Conservation (phyloP, 2,888 invertebrate genomes). For the Cancer borealis region DNA sequence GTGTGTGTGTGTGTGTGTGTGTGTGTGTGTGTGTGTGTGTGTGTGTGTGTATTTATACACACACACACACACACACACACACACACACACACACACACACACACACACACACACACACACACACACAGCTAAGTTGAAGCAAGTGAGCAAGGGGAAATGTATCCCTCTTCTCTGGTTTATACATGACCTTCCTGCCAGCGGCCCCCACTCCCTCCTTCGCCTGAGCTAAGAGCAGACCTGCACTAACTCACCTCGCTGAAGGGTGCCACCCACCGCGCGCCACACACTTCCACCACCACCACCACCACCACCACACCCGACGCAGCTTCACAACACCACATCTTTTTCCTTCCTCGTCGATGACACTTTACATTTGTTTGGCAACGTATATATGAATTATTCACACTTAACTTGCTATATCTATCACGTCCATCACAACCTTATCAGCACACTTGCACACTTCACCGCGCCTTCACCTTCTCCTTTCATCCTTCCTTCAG, state of each 20-base stretch:
- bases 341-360: background rate
- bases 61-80: too few relatives aligned
- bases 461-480: background rate
- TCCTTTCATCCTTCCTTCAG: background rate
- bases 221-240: constrained; percentile 52
- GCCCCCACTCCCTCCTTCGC: background rate
- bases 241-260: constrained; percentile 45
- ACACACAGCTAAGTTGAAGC: background rate
- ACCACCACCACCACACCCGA: background rate
- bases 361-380: constrained; percentile 7
- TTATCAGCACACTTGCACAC: background rate
- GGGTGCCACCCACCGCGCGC: constrained; percentile 34
- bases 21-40: constrained; percentile 20
- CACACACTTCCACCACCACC: constrained; percentile 32
- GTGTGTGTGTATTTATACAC: background rate
- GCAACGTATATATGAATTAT: constrained; percentile 45
- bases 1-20: constrained; percentile 23
- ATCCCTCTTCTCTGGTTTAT: constrained; percentile 24
- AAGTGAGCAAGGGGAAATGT: constrained; percentile 29
- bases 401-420: constrained; percentile 13
- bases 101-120: too few relatives aligned
- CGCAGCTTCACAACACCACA: constrained; percentile 8
- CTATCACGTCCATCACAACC: background rate
- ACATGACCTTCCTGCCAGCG: constrained; percentile 33
- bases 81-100: too few relatives aligned